A percentile compares a stretch with the other conserved stretches of the same genome.
phyloP scores from a whole-genome alignment of 2,797 vertebrate genomes.

The Danio jaintianensis region DNA sequence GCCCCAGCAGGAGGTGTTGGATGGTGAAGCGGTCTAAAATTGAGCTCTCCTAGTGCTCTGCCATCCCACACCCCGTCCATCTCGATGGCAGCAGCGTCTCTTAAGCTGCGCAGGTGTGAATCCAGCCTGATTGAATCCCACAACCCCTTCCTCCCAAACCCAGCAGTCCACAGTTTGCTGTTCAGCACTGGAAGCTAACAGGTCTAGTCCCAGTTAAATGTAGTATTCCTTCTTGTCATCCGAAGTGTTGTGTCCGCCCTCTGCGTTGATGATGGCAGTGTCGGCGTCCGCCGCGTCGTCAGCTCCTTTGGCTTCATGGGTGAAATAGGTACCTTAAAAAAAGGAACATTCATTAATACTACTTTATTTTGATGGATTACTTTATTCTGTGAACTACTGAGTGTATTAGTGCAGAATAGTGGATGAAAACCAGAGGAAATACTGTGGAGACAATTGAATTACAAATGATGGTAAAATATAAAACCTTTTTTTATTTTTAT shows the following conservation, averaged over 20 bases:
- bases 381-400: no score
- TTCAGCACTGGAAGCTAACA: slow-evolving; percentile 61
- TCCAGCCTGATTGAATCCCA: slow-evolving; percentile 60
- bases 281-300: slow-evolving; percentile 98
- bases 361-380: no score
- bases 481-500: no score
- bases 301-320: slow-evolving; percentile 99
- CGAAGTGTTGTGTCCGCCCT: slow-evolving; percentile 97
- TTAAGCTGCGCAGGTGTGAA: slow-evolving; percentile 56
- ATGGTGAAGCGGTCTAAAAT: slow-evolving; percentile 84
- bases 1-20: slow-evolving; percentile 81
- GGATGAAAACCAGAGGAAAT: no score
- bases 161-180: slow-evolving; percentile 54
- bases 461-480: no score
- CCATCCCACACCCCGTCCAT: slow-evolving; percentile 74
- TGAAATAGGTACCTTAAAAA: slow-evolving; percentile 95
- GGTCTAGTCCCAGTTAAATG: slow-evolving; percentile 85
- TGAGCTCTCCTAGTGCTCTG: slow-evolving; percentile 75
- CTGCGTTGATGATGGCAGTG: slow-evolving; percentile 99
- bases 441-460: no score
- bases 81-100: slow-evolving; percentile 52
- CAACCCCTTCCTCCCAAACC: slow-evolving; percentile 59
- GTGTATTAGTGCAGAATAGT: no score
- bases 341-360: background rate
- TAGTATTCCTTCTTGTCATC: slow-evolving; percentile 99